phyloP scores from a whole-genome alignment of 2,888 invertebrate species.

The Ptychoptera contaminata region DNA sequence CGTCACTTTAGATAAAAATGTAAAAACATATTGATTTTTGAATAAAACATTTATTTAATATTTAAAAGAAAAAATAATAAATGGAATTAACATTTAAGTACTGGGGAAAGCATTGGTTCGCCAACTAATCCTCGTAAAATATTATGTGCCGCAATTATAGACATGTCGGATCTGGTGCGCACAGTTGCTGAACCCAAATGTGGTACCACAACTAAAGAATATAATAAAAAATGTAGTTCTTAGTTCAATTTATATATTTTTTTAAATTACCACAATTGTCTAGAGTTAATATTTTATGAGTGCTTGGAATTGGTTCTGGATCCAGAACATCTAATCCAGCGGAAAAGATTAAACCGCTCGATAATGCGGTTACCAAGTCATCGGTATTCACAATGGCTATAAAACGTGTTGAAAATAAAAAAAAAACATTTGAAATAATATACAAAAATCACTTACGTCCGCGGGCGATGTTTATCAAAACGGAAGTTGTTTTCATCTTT shows the following conservation, averaged over 20 bases:
- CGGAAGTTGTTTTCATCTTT: conserved; percentile 49
- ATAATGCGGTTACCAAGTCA: conserved; percentile 62
- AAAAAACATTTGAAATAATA: not conserved
- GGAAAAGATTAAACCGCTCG: conserved; percentile 56
- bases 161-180: conserved; percentile 64
- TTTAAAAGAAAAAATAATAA: not conserved
- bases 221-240: conserved; percentile 19
- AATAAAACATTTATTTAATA: not conserved
- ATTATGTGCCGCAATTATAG: conserved; percentile 61
- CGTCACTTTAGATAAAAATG: too few relatives aligned
- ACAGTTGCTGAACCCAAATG: conserved; percentile 78
- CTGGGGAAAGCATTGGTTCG: conserved; percentile 48
- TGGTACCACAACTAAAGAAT: conserved; percentile 52
- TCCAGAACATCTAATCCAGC: conserved; percentile 86
- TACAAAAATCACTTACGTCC: conserved; percentile 28
- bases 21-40: too few relatives aligned
- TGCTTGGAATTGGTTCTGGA: conserved; percentile 75
- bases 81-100: conserved; percentile 18
- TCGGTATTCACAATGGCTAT: conserved; percentile 61
- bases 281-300: conserved; percentile 60
- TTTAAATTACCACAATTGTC: conserved; percentile 55
- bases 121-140: conserved; percentile 58
- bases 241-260: not conserved
- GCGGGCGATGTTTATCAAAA: conserved; percentile 50
- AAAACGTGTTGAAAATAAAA: conserved; percentile 7